Evolutionary conservation across 2,797 vertebrate genomes (phyloP).

Genomic region (Urocyon cinereoargenteus): DNA sequence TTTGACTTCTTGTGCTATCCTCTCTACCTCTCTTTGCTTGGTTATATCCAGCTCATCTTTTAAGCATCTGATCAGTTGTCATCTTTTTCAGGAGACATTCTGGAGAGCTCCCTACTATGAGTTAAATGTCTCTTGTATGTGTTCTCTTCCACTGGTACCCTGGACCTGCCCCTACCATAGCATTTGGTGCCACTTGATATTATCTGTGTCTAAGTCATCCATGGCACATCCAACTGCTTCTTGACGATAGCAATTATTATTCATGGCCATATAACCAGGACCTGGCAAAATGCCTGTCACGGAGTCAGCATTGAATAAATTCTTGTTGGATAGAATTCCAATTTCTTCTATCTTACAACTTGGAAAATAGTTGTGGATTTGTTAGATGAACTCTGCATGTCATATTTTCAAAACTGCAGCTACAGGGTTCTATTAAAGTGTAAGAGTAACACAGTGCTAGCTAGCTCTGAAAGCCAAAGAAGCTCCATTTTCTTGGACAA

Average conservation of each 20-base stretch:
- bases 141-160: neutral
- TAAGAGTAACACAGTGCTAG: neutral
- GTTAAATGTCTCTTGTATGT: neutral
- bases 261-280: constrained; percentile 18
- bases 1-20: neutral
- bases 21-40: neutral
- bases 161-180: neutral
- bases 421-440: neutral
- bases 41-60: neutral
- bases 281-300: constrained; percentile 30
- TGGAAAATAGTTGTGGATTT: constrained; percentile 44
- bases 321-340: constrained; percentile 37
- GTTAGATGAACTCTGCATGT: constrained; percentile 32
- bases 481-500: neutral
- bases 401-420: constrained; percentile 29
- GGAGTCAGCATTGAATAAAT: neutral
- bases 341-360: constrained; percentile 33
- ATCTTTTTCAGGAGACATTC: neutral
- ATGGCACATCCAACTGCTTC: neutral
- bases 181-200: neutral
- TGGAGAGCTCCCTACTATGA: neutral
- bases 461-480: constrained; percentile 17
- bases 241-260: neutral
- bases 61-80: neutral
- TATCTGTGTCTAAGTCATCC: neutral